Percentiles rank a stretch among this genome's conserved stretches.
Conservation (phyloP, 1,140 invertebrate species). For the Cyphomyrmex costatus region DNA sequence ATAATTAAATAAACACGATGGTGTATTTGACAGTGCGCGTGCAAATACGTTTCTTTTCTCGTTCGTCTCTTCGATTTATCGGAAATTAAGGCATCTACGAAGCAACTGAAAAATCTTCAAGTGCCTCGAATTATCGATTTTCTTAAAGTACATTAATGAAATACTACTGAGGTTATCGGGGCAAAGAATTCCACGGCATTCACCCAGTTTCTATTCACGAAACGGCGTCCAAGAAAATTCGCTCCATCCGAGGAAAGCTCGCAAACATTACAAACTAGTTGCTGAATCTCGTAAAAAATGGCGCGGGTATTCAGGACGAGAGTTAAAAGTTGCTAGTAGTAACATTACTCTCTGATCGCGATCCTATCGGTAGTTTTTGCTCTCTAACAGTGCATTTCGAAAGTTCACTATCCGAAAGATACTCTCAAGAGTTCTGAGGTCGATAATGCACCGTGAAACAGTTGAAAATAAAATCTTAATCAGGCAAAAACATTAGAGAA, state of each 20-base stretch:
- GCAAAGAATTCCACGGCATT: conserved; percentile 36
- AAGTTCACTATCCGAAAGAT: conserved; percentile 20
- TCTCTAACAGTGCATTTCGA: conserved; percentile 33
- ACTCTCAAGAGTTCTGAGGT: conserved; percentile 18
- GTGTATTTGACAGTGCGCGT: neutral
- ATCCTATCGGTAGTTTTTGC: conserved; percentile 30
- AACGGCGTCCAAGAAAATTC: conserved; percentile 49
- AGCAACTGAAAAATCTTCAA: conserved; percentile 19
- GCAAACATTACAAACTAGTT: conserved; percentile 47
- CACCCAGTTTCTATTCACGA: conserved; percentile 43
- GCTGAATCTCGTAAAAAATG: conserved; percentile 48
- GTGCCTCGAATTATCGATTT: conserved; percentile 40
- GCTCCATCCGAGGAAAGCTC: conserved; percentile 20
- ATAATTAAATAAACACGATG: conserved; percentile 26
- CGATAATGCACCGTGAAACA: neutral
- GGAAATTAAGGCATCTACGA: neutral
- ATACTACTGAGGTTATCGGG: neutral
- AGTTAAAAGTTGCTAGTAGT: conserved; percentile 36
- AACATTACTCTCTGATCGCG: conserved; percentile 20
- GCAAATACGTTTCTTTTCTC: neutral
- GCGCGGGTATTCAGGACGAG: conserved; percentile 29
- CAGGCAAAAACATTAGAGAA: neutral
- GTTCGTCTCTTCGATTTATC: neutral
- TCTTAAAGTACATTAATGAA: conserved; percentile 42
- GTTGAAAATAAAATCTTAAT: conserved; percentile 12